Evolutionary conservation across 1,140 invertebrate species (phyloP).

Genomic region (Limonius californicus): DNA sequence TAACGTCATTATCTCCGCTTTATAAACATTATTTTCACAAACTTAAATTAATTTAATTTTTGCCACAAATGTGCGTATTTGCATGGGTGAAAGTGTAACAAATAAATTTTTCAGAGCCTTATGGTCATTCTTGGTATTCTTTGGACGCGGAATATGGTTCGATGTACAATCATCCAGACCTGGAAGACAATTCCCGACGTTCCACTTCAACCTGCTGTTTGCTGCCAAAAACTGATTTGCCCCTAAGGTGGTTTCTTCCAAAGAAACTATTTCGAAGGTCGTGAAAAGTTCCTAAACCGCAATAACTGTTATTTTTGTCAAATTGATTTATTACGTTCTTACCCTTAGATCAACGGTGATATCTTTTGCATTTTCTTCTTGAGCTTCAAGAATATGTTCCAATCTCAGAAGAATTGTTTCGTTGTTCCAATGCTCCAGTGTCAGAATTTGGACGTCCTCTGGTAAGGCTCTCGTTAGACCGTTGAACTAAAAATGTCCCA

Average conservation of each 20-base stretch:
- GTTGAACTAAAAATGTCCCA: conserved; percentile 22
- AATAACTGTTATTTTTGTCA: not conserved
- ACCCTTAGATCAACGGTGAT: conserved; percentile 48
- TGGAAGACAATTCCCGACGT: conserved; percentile 10
- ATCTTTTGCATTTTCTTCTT: conserved; percentile 47
- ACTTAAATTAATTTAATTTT: not conserved
- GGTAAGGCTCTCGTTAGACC: conserved; percentile 46
- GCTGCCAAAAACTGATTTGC: conserved; percentile 35
- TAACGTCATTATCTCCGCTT: too few species aligned
- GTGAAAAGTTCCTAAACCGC: conserved; percentile 32
- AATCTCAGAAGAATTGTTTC: conserved; percentile 55
- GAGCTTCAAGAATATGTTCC: conserved; percentile 60
- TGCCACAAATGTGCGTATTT: conserved; percentile 1
- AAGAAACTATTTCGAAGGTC: conserved; percentile 30
- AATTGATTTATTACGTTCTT: not conserved
- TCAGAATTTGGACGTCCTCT: conserved; percentile 61
- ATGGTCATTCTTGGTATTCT: not conserved
- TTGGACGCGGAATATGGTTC: not conserved
- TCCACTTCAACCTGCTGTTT: conserved; percentile 28
- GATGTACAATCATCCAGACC: not conserved
- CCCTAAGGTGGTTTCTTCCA: conserved; percentile 36
- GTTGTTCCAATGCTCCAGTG: conserved; percentile 60
- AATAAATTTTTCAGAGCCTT: not conserved
- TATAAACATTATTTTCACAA: too few species aligned
- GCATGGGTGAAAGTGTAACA: not conserved